These are phyloP conservation scores for Falco concolor DNA, from an alignment of 2,797 vertebrate genomes.

Conservation along the genomic window DNA sequence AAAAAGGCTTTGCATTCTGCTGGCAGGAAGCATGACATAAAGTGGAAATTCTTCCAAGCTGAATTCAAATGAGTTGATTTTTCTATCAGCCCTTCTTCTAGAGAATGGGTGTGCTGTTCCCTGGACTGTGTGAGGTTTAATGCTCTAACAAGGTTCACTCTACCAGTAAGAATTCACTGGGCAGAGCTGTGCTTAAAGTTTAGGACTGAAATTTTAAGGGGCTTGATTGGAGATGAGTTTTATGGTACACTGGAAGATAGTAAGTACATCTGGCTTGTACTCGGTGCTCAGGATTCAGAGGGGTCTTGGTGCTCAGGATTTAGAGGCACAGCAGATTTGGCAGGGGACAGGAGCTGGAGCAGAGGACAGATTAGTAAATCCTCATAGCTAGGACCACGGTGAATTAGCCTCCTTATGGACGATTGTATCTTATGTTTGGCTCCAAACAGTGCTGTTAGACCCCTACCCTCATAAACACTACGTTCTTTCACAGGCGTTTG, in stretches of 20 bases:
- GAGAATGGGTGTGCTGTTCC: not conserved
- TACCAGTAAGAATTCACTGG: not conserved
- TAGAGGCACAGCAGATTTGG: not conserved
- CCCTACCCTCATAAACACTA: not conserved
- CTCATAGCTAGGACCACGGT: not conserved
- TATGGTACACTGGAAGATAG: not conserved
- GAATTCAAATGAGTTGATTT: slow-evolving; percentile 53
- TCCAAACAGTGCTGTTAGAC: not conserved
- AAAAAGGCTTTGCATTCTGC: slow-evolving; percentile 52
- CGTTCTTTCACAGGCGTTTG: not conserved
- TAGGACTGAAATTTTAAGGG: not conserved
- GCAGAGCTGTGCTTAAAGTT: not conserved
- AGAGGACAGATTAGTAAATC: not conserved
- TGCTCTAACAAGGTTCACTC: not conserved
- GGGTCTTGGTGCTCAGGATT: not conserved
- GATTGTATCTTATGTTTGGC: not conserved
- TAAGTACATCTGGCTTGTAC: not conserved
- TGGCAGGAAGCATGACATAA: slow-evolving; percentile 40
- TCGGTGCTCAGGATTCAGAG: not conserved
- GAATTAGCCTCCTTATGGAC: not conserved
- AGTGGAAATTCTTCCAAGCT: slow-evolving; percentile 46
- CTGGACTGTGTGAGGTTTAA: not conserved
- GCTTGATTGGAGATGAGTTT: not conserved
- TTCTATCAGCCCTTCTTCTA: slow-evolving; percentile 3
- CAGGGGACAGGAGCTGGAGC: not conserved